Percentiles rank a stretch among this genome's conserved stretches.
Evolutionary conservation across 2,797 vertebrate genomes (phyloP).

Genomic region (Poeciliopsis paucimaculata): DNA sequence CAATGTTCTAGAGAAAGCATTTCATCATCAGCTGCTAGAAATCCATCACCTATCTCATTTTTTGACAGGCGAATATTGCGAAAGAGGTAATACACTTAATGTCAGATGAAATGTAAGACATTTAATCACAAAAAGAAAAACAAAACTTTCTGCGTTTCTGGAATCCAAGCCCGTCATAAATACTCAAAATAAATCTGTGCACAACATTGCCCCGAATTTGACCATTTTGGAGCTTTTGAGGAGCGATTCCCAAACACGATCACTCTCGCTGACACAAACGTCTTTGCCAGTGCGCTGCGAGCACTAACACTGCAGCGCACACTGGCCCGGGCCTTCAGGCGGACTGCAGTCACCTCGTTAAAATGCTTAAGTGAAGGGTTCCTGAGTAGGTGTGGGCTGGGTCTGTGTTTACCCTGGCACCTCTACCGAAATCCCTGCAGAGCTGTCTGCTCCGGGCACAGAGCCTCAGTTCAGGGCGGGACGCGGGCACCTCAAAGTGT

Average conservation of each 20-base stretch:
- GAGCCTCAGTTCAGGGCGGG: constrained; percentile 49
- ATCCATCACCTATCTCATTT: constrained; percentile 14
- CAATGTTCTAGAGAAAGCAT: constrained; percentile 32
- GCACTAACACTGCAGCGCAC: constrained; percentile 30
- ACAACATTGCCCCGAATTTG: constrained; percentile 38
- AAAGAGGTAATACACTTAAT: not conserved
- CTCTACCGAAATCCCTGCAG: constrained; percentile 35
- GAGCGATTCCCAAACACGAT: constrained; percentile 52
- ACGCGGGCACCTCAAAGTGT: constrained; percentile 47
- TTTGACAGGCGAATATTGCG: constrained; percentile 31
- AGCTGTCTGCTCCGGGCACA: constrained; percentile 51
- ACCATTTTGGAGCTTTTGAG: constrained; percentile 29
- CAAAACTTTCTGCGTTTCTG: constrained; percentile 25
- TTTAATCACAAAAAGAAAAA: constrained; percentile 21
- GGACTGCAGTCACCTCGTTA: constrained; percentile 72
- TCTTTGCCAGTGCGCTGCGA: constrained; percentile 43
- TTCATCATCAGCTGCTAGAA: constrained; percentile 44
- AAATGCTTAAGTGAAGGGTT: constrained; percentile 73
- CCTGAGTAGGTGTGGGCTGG: constrained; percentile 66
- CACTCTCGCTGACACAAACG: constrained; percentile 25
- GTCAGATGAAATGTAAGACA: not conserved
- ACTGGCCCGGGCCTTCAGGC: constrained; percentile 49
- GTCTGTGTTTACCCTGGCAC: constrained; percentile 71
- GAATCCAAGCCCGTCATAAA: constrained; percentile 23
- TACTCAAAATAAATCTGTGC: constrained; percentile 24